Percentiles rank a stretch among this genome's conserved stretches.
phyloP scores from a whole-genome alignment of 2,113 vertebrate species.

The Otus sunia region DNA sequence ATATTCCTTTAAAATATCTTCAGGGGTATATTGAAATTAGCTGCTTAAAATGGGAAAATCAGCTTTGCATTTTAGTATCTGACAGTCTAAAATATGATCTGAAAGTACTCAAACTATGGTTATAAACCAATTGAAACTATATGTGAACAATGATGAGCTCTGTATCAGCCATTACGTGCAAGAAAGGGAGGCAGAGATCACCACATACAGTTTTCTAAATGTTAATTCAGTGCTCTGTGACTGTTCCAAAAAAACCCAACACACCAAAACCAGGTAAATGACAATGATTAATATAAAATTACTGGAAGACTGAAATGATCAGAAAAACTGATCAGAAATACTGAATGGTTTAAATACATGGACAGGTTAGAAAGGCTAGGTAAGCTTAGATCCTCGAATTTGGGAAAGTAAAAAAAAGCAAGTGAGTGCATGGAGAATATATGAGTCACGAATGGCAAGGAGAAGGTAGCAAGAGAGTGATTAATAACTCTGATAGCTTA shows the following conservation, averaged over 20 bases:
- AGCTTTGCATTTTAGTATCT: neutral
- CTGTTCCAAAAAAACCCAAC: neutral
- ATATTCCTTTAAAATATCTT: neutral
- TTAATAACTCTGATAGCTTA: neutral
- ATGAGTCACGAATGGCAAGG: neutral
- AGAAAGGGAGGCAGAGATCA: neutral
- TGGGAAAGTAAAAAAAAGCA: neutral
- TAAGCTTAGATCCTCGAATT: neutral
- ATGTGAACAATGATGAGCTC: rapidly evolving
- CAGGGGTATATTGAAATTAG: neutral
- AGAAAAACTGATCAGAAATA: neutral
- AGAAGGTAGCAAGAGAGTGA: neutral
- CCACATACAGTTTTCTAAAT: neutral
- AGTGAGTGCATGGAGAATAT: neutral
- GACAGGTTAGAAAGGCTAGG: neutral
- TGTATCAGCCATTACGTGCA: neutral
- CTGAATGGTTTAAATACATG: neutral
- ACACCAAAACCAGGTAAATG: neutral
- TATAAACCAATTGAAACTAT: neutral
- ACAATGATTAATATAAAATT: neutral
- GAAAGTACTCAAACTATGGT: neutral
- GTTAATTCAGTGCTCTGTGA: neutral
- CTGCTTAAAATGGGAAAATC: neutral
- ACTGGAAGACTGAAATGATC: neutral
- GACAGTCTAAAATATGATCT: neutral